Evolutionary conservation across 1,140 invertebrate species (phyloP), one percentile per base, ranked within the genome.

Genomic region (Apis cerana): DNA sequence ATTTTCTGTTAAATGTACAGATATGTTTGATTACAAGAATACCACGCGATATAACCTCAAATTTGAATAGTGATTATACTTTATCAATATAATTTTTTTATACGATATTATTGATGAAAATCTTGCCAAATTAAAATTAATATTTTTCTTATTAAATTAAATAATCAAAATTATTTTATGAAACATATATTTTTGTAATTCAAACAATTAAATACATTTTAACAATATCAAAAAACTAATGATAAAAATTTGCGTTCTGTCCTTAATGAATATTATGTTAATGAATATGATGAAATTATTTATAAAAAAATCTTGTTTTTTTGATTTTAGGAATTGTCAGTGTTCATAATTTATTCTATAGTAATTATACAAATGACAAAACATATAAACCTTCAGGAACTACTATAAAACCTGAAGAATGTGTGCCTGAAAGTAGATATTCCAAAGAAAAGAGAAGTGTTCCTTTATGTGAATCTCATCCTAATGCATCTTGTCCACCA

Each of bases 381-480:
- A 76, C 88, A n/a, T 82, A 69, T 13, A 91, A 85, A 75, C 27
- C 83, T 77, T 43, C 77, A 43, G 92, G 91, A 5, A 82, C 80
- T 19, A 92, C 91, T n/a, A 79, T 90, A 19, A 91, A 83, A 71
- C 91, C 91, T 19, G 92, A 93, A 62, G 92, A 93, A 90, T 92
- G 92, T 82, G 13, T 88, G 64, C 90, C 92, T 23, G 85, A 89
- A 78, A 68, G 56, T 72, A 88, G 23, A 77, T 77, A 74, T 86
- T 84, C 23, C 2, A 82, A 85, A 77, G 67, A 84, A 72, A 85
- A 86, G 71, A 90, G 80, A 75, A 19, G 12, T 43, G 58, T 75
- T 27, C 85, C 91, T 27, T 17, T 69, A 10, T 93, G 91, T 69
- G 90, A 89, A 83, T 70, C 65, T 23, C 50, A 82, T 59, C 67